Conservation (phyloP, 2,113 vertebrate species). For the Anguilla rostrata region DNA sequence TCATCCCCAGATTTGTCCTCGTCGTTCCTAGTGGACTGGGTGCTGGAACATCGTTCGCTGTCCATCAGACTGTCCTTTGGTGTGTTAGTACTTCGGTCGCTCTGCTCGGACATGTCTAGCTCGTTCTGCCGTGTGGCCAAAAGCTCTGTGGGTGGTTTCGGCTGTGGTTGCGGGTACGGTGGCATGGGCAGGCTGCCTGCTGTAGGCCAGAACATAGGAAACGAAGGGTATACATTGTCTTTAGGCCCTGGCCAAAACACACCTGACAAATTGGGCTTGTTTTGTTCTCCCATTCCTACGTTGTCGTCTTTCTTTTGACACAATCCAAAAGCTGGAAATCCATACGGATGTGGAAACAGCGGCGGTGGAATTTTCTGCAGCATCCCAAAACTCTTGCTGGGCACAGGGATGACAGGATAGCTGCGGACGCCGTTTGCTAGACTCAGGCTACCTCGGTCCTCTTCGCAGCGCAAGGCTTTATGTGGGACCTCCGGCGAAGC, state of each 20-base stretch:
- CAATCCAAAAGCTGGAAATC: conserved; percentile 88
- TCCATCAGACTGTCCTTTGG: conserved; percentile 71
- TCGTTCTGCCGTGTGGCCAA: conserved; percentile 68
- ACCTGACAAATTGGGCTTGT: conserved; percentile 56
- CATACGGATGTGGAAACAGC: conserved; percentile 87
- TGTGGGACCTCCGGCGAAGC: conserved; percentile 69
- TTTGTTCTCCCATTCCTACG: conserved; percentile 58
- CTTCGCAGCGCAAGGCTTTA: conserved; percentile 73
- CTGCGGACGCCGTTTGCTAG: conserved; percentile 71
- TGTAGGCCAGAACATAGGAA: conserved; percentile 91
- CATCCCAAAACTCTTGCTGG: conserved; percentile 90
- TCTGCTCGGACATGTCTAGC: conserved; percentile 68
- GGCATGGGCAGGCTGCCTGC: conserved; percentile 80
- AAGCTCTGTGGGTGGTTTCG: conserved; percentile 72
- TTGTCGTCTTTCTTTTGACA: conserved; percentile 88
- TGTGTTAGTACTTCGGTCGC: conserved; percentile 70
- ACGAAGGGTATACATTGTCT: conserved; percentile 81
- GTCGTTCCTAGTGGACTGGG: conserved; percentile 68
- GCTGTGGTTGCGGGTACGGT: conserved; percentile 77
- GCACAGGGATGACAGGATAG: conserved; percentile 92
- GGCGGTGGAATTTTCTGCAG: conserved; percentile 89
- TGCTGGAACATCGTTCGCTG: conserved; percentile 71
- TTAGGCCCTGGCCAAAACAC: conserved; percentile 77
- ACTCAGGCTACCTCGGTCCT: conserved; percentile 62
- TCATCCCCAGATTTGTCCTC: conserved; percentile 81